Percentiles rank a stretch among this genome's conserved stretches.
phyloP scores from a whole-genome alignment of 2,888 invertebrate genomes.

The Matsumyia berberina region DNA sequence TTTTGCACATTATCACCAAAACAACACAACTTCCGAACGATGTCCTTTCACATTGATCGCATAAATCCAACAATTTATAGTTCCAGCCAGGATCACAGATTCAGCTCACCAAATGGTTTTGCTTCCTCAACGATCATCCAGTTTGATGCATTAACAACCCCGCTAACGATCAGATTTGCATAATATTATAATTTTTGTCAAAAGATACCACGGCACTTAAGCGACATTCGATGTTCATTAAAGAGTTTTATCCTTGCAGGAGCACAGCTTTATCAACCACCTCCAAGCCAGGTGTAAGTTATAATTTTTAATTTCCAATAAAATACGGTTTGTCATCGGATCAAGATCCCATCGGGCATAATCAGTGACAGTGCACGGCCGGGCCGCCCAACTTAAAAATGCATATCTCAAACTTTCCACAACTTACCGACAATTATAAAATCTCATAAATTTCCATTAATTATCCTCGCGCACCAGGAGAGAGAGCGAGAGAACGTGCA shows the following conservation, averaged over 20 bases:
- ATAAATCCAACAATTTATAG: too few species aligned
- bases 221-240: slow-evolving; percentile 2
- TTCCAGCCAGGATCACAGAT: too few species aligned
- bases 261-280: not conserved
- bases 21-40: too few species aligned
- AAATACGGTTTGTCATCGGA: slow-evolving; percentile 59
- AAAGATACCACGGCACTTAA: not conserved
- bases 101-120: too few species aligned
- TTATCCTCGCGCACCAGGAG: slow-evolving; percentile 54
- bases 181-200: too few species aligned
- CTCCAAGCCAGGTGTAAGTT: slow-evolving; percentile 9
- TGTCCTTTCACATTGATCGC: too few species aligned
- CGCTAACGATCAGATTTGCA: too few species aligned
- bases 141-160: too few species aligned
- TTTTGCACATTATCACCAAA: too few species aligned
- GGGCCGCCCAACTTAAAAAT: slow-evolving; percentile 63
- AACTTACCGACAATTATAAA: slow-evolving; percentile 71
- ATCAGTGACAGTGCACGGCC: slow-evolving; percentile 56
- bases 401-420: slow-evolving; percentile 73
- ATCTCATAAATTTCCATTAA: slow-evolving; percentile 76
- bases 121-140: too few species aligned
- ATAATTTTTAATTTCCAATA: slow-evolving; percentile 38
- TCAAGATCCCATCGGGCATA: slow-evolving; percentile 56
- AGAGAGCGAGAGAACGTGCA: slow-evolving; percentile 24
- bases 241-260: not conserved